Base-by-base conservation (phyloP, 2,888 invertebrate species). In the Euproctis similis region DNA sequence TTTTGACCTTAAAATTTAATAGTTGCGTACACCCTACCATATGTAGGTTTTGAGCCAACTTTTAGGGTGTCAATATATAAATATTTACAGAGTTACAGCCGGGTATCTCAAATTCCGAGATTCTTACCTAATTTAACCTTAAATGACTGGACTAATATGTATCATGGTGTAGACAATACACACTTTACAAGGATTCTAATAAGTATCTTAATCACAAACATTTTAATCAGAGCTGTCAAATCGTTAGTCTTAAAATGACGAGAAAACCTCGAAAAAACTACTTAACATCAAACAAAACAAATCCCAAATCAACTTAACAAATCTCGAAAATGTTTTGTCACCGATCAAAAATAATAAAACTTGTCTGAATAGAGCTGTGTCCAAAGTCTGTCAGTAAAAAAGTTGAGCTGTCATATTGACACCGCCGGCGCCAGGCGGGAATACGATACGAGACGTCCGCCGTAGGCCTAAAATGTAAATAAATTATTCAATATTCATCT, bases 321-420 rank as follows among this genome's bases (percentile, higher is more conserved):
- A 52, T 45, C 42, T 53, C 49, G 51, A 50, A 60, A 59, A 53
- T 52, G 52, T 61, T 60, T 61, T 68, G 67, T 68, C 71, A 69
- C 66, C 57, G 53, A 66, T 62, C 57, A 69, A 67, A 69, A 70
- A n/a, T n/a, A n/a, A 66, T 55, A 50, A 52, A 45, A 45, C 40
- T 30, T 46, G 59, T 48, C 59, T 60, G 62, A 62, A 71, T 60
- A 59, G 68, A 64, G 54, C 59, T 60, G 66, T 61, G 57, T 63
- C 55, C 58, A 60, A 60, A 59, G 46, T 47, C 42, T 49, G 59
- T 11, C 20, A 60, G 55, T 50, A 54, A 59, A 51, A 55, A 50
- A n/a, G 65, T 61, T 67, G 55, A 61, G 66, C 73, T 74, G 77
- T 77, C 76, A 74, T 56, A 61, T 43, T 72, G 77, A 72, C 75